phyloP scores from a whole-genome alignment of 1,140 invertebrate genomes.

The Elysia chlorotica region DNA sequence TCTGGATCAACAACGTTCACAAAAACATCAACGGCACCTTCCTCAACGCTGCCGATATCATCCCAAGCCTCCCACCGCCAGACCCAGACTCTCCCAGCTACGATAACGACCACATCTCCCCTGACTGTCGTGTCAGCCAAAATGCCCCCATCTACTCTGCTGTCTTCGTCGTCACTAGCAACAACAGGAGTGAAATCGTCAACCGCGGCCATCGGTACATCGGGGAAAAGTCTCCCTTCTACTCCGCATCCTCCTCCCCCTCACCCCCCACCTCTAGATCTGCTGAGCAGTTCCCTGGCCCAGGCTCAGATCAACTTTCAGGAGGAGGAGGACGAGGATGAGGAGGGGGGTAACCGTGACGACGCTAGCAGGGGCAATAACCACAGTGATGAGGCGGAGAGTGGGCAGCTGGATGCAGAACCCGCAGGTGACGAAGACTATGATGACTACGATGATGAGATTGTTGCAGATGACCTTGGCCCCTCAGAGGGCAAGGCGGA shows the following conservation, averaged over 20 bases:
- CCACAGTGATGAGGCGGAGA: conserved; percentile 11
- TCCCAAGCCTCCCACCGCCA: background rate
- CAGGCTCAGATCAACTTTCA: conserved; percentile 60
- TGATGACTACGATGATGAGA: too few relatives aligned
- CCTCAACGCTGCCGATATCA: too few relatives aligned
- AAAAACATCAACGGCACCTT: background rate
- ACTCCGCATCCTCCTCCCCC: background rate
- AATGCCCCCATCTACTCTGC: too few relatives aligned
- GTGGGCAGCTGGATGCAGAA: too few relatives aligned
- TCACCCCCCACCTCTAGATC: conserved; percentile 37
- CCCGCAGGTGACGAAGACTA: too few relatives aligned
- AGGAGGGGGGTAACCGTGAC: conserved; percentile 2
- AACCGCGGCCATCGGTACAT: background rate
- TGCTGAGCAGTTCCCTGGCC: conserved; percentile 58
- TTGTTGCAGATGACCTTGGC: too few relatives aligned
- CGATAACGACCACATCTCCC: too few relatives aligned
- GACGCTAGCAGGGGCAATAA: conserved; percentile 2
- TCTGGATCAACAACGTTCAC: too few relatives aligned
- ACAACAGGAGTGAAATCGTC: too few relatives aligned
- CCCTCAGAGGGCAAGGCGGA: too few relatives aligned
- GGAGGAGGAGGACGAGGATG: conserved; percentile 11
- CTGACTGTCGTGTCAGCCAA: too few relatives aligned
- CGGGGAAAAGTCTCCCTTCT: background rate
- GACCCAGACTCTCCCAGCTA: background rate
- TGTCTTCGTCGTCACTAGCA: too few relatives aligned